A percentile compares a stretch with the other conserved stretches of the same genome.
These are phyloP conservation scores for Formica exsecta DNA, from an alignment of 1,140 invertebrate species.

Conservation along the genomic window DNA sequence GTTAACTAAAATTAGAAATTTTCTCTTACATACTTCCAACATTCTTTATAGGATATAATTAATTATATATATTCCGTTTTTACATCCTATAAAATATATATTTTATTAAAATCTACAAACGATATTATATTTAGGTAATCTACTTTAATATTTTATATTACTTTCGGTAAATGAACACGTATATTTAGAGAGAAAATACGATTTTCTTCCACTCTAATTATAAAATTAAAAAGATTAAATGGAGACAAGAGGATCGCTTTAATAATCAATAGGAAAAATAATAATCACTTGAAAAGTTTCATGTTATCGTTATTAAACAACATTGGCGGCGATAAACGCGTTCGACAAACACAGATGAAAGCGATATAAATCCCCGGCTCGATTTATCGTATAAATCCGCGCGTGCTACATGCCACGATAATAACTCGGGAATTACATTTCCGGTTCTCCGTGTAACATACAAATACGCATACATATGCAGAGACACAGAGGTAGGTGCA, in stretches of 20 bases:
- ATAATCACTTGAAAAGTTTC: neutral
- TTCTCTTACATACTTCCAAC: too few species aligned
- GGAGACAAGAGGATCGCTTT: neutral
- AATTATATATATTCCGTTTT: too few species aligned
- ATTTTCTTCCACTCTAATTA: too few species aligned
- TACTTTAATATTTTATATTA: neutral
- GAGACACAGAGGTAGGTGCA: neutral
- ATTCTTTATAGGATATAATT: too few species aligned
- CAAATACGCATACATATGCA: neutral
- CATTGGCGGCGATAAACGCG: neutral
- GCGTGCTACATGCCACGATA: conserved; percentile 31
- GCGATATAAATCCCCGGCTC: conserved; percentile 31
- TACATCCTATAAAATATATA: neutral
- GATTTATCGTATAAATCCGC: conserved; percentile 34
- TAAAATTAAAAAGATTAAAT: neutral
- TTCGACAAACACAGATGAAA: conserved; percentile 1
- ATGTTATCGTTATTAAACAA: neutral
- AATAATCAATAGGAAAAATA: neutral
- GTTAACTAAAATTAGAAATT: too few species aligned
- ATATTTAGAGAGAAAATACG: too few species aligned
- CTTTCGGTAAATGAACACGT: neutral
- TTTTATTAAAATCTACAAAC: neutral
- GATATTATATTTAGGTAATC: neutral
- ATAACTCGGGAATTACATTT: conserved; percentile 48
- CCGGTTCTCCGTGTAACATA: conserved; percentile 27